A percentile compares a stretch with the other conserved stretches of the same genome.
These are phyloP conservation scores for Cromileptes altivelis DNA, from an alignment of 2,113 vertebrate genomes.

Conservation along the genomic window DNA sequence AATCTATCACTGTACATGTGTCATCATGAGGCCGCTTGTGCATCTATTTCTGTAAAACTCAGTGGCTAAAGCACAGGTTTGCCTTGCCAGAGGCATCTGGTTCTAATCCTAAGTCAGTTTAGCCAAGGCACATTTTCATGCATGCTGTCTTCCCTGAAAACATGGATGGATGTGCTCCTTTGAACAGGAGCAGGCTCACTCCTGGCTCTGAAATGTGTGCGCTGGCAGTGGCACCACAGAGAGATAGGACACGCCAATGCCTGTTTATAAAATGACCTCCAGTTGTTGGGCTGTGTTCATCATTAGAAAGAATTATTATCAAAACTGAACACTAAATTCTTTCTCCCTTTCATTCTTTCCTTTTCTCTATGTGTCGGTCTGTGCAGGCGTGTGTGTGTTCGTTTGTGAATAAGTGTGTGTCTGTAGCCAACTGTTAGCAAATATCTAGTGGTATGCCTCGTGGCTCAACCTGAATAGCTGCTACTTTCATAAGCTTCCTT, in stretches of 20 bases:
- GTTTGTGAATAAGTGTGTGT: background rate
- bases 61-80: constrained; percentile 41
- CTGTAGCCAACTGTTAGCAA: constrained; percentile 7
- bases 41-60: constrained; percentile 46
- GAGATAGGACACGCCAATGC: constrained; percentile 13
- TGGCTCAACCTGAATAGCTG: constrained; percentile 18
- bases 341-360: background rate
- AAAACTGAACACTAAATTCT: constrained; percentile 1
- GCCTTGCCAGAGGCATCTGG: constrained; percentile 50
- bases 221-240: constrained; percentile 20
- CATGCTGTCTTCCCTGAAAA: constrained; percentile 48
- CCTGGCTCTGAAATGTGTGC: constrained; percentile 36
- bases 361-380: background rate
- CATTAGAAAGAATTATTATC: constrained; percentile 23
- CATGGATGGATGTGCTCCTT: constrained; percentile 55
- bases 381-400: background rate
- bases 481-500: constrained; percentile 15
- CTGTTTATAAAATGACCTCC: constrained; percentile 44
- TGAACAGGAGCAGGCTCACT: constrained; percentile 58
- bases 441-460: background rate
- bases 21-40: constrained; percentile 34
- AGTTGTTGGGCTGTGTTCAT: constrained; percentile 10
- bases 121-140: constrained; percentile 63
- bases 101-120: constrained; percentile 63
- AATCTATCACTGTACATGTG: constrained; percentile 14